phyloP scores from a whole-genome alignment of 2,797 vertebrate species.

The Sitta carolinensis region DNA sequence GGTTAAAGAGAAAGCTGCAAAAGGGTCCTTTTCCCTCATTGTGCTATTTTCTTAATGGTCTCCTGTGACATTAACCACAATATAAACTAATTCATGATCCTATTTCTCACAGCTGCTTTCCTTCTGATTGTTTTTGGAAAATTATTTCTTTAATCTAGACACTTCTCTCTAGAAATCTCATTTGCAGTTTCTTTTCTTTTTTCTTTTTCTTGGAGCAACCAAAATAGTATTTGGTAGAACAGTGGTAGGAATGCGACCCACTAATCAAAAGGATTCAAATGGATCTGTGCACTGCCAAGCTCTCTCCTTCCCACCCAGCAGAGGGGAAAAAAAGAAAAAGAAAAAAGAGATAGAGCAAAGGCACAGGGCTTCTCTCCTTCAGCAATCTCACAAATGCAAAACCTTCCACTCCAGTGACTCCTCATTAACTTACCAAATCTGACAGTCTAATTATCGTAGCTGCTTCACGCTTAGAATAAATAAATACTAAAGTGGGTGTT shows the following conservation, averaged over 20 bases:
- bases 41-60: background rate
- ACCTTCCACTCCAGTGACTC: slow-evolving; percentile 76
- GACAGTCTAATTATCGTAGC: slow-evolving; percentile 83
- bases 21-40: background rate
- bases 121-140: background rate
- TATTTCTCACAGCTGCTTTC: background rate
- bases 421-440: slow-evolving; percentile 82
- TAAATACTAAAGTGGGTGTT: slow-evolving; percentile 82
- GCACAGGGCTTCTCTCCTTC: slow-evolving; percentile 59
- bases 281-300: slow-evolving; percentile 56
- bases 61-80: background rate
- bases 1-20: slow-evolving; percentile 18
- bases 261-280: slow-evolving; percentile 78
- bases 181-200: background rate
- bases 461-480: slow-evolving; percentile 80
- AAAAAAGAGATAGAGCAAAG: slow-evolving; percentile 60
- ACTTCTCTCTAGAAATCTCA: slow-evolving; percentile 45
- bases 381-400: slow-evolving; percentile 72
- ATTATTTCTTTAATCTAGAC: slow-evolving; percentile 28
- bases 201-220: background rate
- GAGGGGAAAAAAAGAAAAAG: slow-evolving; percentile 47
- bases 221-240: slow-evolving; percentile 51
- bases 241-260: slow-evolving; percentile 51
- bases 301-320: slow-evolving; percentile 69
- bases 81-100: background rate